A percentile compares a stretch with the other conserved stretches of the same genome.
Evolutionary conservation across 2,113 vertebrate genomes (phyloP).

Genomic region (Prietella phreatophila): DNA sequence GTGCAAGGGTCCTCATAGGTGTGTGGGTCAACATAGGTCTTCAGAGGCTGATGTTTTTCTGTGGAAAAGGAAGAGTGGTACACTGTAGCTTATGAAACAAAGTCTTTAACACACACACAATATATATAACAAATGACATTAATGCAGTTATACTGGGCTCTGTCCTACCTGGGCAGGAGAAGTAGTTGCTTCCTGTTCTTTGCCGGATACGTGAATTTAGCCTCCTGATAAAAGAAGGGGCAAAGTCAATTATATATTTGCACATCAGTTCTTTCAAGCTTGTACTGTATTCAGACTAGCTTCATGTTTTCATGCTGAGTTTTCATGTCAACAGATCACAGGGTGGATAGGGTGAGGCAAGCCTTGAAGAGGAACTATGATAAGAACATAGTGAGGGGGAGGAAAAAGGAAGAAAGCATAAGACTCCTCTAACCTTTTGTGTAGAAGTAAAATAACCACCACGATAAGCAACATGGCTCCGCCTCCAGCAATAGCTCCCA

Average conservation of each 20-base stretch:
- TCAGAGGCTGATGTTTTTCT: slow-evolving; percentile 94
- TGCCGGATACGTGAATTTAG: slow-evolving; percentile 73
- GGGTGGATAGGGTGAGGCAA: slow-evolving; percentile 7
- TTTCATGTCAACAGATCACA: slow-evolving; percentile 45
- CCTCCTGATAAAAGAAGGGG: slow-evolving; percentile 71
- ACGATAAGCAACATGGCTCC: slow-evolving; percentile 73
- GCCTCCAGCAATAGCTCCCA: slow-evolving; percentile 66
- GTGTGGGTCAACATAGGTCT: slow-evolving; percentile 94
- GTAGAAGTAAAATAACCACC: slow-evolving; percentile 72
- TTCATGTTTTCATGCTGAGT: slow-evolving; percentile 28
- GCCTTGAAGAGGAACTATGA: slow-evolving; percentile 51
- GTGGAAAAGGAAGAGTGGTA: slow-evolving; percentile 4
- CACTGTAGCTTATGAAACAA: not conserved
- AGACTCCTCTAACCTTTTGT: slow-evolving; percentile 71
- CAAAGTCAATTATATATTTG: slow-evolving; percentile 48
- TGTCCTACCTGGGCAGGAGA: slow-evolving; percentile 82
- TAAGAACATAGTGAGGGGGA: slow-evolving; percentile 30
- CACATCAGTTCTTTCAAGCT: slow-evolving; percentile 12
- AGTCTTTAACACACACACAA: not conserved
- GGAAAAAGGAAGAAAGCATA: slow-evolving; percentile 28
- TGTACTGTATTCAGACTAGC: slow-evolving; percentile 16
- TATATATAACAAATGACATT: not conserved
- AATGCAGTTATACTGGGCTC: not conserved
- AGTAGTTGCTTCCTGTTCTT: slow-evolving; percentile 84
- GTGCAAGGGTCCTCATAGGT: slow-evolving; percentile 96